Conservation (phyloP, 2,113 vertebrate species). For the Ciconia maguari region DNA sequence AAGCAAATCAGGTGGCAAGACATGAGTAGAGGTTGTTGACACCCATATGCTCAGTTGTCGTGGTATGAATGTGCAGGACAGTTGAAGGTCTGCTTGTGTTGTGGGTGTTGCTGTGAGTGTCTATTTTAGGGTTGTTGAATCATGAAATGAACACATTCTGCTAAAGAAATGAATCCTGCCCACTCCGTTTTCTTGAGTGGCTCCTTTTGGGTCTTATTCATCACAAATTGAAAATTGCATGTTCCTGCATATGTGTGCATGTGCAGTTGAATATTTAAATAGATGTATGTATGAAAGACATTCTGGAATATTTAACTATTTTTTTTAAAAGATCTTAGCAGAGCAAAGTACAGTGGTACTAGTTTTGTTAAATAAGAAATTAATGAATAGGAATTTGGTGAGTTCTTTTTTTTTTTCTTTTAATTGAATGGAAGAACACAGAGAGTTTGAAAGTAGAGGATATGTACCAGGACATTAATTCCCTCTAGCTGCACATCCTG, state of each 20-base stretch:
- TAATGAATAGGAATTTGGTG: not conserved
- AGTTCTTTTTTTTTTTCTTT: not conserved
- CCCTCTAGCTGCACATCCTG: not conserved
- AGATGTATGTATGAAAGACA: not conserved
- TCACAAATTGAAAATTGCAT: not conserved
- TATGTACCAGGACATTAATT: not conserved
- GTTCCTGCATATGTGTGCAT: not conserved
- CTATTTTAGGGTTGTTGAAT: not conserved
- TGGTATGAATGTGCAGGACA: not conserved
- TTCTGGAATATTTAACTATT: not conserved
- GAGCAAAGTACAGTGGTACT: not conserved
- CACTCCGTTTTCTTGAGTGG: not conserved
- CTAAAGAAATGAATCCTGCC: not conserved
- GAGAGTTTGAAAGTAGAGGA: not conserved
- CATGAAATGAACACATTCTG: not conserved
- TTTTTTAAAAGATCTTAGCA: not conserved
- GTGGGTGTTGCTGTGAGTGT: not conserved
- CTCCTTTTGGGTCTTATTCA: not conserved
- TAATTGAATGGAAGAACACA: not conserved
- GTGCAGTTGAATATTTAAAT: not conserved
- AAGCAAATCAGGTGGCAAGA: not conserved
- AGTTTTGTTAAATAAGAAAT: not conserved
- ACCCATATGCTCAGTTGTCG: rapidly evolving
- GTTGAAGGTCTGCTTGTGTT: not conserved
- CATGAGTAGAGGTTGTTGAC: not conserved